Evolutionary conservation across 2,113 vertebrate species (phyloP), one percentile per base, ranked within the genome.

Genomic region (Arenaria interpres): DNA sequence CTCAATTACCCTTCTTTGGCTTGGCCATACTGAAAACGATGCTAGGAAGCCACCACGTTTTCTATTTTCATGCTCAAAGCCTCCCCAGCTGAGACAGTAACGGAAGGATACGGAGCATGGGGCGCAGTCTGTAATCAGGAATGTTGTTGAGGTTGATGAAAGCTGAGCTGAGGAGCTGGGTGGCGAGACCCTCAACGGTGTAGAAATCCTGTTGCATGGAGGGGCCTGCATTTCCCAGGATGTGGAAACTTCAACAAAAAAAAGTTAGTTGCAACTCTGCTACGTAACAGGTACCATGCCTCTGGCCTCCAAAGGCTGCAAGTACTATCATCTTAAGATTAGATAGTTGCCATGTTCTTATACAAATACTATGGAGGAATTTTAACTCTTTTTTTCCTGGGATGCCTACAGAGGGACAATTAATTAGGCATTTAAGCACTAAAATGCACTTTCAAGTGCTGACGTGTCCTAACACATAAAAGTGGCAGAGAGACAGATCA

Each of bases 141-240:
- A 99, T 98, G 72, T 99, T 98, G 95, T 99, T 99, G 75, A 99
- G 97, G 91, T 99, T 99, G 95, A 98, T 90, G 14, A 99, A 99
- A 81, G 98, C 99, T 27, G 99, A 99, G 81, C 98, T 98, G 32
- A 99, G 98, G 41, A 99, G 98, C 92, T 99, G 98, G 76, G 98
- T 97, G 24, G 98, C 98, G 6, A 99, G 95, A 64, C 98, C 98
- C 35, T 99, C 98, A 20, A 99, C 98, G 0, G 98, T 99, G 96
- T 99, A 99, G 97, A 99, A 99, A 46, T 99, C 99, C 97, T 99
- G 99, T 86, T 98, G 98, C 97, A 99, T 98, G 84, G 98, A 98
- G n/a, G 98, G 97, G 39, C 99, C 99, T 35, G 98, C 98, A 73
- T 99, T 99, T 57, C 99, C 99, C 41, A 99, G 96, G 91, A 99